Conservation (phyloP, 2,113 vertebrate species). For the Dinomys branickii region DNA sequence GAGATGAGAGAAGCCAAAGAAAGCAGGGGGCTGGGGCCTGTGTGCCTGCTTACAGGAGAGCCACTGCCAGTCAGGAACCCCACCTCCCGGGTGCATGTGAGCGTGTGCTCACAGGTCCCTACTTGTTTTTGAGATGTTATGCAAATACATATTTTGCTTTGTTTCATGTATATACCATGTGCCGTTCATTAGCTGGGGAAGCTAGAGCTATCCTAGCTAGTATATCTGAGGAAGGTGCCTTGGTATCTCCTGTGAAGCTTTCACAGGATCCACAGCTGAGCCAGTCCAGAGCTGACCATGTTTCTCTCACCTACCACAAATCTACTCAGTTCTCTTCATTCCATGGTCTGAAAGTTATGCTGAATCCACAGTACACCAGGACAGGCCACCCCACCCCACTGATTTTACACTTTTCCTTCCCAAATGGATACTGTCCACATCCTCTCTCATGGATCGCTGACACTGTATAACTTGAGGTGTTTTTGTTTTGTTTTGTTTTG, state of each 20-base stretch:
- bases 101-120: background rate
- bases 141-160: background rate
- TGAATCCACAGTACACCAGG: background rate
- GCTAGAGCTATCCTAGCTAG: background rate
- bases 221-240: rapidly evolving
- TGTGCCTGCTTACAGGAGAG: background rate
- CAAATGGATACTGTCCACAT: background rate
- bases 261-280: background rate
- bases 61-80: rapidly evolving
- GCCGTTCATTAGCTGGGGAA: background rate
- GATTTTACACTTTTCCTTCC: too few species aligned
- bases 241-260: background rate
- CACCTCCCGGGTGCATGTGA: background rate
- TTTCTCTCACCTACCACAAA: background rate
- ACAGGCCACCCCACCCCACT: too few species aligned
- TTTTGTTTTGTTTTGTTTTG: background rate
- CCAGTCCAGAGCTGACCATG: background rate
- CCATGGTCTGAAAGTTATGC: background rate
- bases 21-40: background rate
- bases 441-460: background rate
- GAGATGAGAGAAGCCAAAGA: background rate
- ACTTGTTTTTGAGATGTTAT: background rate
- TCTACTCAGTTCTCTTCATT: background rate
- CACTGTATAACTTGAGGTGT: background rate
- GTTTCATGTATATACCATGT: background rate